phyloP scores from a whole-genome alignment of 2,113 vertebrate genomes.

The Anhinga rufa region DNA sequence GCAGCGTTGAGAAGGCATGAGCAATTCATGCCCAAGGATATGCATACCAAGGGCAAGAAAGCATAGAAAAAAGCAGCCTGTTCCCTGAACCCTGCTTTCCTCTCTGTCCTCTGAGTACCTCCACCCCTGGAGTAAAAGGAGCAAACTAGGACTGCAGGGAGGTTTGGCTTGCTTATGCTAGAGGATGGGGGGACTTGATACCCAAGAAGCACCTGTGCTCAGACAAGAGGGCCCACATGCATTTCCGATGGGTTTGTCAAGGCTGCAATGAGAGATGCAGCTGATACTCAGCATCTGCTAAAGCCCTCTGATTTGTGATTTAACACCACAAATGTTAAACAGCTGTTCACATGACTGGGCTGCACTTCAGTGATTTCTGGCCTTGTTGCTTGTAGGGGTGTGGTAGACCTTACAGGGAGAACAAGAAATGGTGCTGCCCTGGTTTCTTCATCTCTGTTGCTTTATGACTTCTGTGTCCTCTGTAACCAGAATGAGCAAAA shows the following conservation, averaged over 20 bases:
- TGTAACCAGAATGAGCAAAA: background rate
- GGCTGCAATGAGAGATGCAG: background rate
- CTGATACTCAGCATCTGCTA: background rate
- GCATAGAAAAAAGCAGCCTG: background rate
- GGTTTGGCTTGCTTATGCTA: background rate
- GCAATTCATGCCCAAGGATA: background rate
- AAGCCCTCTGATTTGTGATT: background rate
- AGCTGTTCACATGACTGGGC: background rate
- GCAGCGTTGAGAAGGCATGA: background rate
- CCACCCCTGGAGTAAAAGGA: background rate
- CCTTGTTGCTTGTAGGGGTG: background rate
- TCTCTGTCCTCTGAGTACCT: background rate
- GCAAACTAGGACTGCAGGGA: background rate
- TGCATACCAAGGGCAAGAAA: background rate
- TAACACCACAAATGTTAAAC: background rate
- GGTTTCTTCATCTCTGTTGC: background rate
- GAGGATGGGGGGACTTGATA: background rate
- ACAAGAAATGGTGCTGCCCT: background rate
- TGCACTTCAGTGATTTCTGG: background rate
- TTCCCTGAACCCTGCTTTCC: background rate
- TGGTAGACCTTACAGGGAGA: background rate
- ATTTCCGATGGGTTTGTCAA: background rate
- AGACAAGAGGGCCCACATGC: background rate
- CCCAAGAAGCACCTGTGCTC: background rate
- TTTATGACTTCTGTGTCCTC: background rate